These are phyloP conservation scores for Aricia artaxerxes DNA, from an alignment of 2,888 invertebrate genomes.

Conservation along the genomic window DNA sequence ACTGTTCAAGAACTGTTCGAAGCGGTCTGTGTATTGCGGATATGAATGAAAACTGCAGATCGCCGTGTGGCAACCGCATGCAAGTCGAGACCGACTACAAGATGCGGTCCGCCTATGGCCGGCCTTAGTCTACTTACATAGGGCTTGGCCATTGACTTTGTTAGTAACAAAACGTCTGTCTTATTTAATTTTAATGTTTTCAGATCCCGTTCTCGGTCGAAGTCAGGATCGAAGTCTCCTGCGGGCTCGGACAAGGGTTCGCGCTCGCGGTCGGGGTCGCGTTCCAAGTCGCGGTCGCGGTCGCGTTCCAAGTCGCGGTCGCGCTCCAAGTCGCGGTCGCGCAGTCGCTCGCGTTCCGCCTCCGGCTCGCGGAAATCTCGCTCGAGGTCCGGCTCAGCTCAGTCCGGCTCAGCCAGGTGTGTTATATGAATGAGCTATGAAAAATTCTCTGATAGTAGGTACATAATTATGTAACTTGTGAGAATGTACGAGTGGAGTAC, in stretches of 20 bases:
- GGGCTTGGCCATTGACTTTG: too few species aligned
- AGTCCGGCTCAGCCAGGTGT: slow-evolving; percentile 55
- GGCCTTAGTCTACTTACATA: too few species aligned
- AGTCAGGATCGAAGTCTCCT: slow-evolving; percentile 53
- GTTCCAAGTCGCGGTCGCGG: slow-evolving; percentile 35
- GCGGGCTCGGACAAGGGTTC: slow-evolving; percentile 38
- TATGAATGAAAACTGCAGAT: too few species aligned
- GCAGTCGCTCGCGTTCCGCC: slow-evolving; percentile 63
- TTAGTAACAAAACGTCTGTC: not conserved
- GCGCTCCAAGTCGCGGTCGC: slow-evolving; percentile 59
- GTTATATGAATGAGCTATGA: not conserved
- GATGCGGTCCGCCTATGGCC: too few species aligned
- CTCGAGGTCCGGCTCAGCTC: slow-evolving; percentile 58
- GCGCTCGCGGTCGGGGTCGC: slow-evolving; percentile 34
- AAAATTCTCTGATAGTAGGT: too few species aligned
- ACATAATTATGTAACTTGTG: too few species aligned
- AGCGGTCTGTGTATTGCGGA: too few species aligned
- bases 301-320: slow-evolving; percentile 50
- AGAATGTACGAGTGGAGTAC: too few species aligned
- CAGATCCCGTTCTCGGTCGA: slow-evolving; percentile 59
- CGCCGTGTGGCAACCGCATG: too few species aligned
- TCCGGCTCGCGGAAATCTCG: slow-evolving; percentile 62
- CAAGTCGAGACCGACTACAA: too few species aligned
- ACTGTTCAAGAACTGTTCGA: too few species aligned
- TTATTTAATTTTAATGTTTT: slow-evolving; percentile 33